Percentiles rank a stretch among this genome's conserved stretches.
Conservation (phyloP, 2,797 vertebrate species). For the Fistularia tabacaria region DNA sequence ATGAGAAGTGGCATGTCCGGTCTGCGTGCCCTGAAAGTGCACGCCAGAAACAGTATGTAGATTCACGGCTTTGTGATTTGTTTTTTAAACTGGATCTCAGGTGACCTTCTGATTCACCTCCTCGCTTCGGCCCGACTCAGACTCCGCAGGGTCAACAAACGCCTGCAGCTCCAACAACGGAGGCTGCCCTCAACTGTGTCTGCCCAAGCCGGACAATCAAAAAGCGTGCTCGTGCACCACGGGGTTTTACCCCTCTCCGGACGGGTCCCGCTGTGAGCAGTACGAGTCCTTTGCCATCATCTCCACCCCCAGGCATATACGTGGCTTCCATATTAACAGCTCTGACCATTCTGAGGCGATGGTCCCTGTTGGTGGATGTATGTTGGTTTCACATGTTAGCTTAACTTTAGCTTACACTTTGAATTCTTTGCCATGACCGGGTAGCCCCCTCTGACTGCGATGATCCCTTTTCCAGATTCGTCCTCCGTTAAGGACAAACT, state of each 20-base stretch:
- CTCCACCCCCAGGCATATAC: conserved; percentile 58
- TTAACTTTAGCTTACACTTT: neutral
- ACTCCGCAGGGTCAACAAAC: conserved; percentile 66
- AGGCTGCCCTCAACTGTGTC: conserved; percentile 71
- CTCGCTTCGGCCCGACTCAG: conserved; percentile 23
- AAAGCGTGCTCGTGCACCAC: conserved; percentile 74
- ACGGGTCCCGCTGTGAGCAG: conserved; percentile 64
- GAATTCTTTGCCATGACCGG: neutral
- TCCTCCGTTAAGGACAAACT: conserved; percentile 49
- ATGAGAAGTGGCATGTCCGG: conserved; percentile 70
- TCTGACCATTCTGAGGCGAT: conserved; percentile 77
- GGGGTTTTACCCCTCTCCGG: conserved; percentile 64
- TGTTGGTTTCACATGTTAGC: conserved; percentile 19
- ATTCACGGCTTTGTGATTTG: neutral
- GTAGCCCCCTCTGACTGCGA: neutral
- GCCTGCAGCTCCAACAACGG: conserved; percentile 74
- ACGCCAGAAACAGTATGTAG: conserved; percentile 71
- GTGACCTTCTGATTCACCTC: no score
- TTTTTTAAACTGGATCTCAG: no score
- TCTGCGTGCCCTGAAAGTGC: conserved; percentile 69
- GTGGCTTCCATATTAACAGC: conserved; percentile 77
- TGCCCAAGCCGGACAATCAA: conserved; percentile 66
- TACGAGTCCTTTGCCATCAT: conserved; percentile 72
- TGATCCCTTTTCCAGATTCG: conserved; percentile 41
- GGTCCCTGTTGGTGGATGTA: conserved; percentile 71